Evolutionary conservation across 2,888 invertebrate species (phyloP).

Genomic region (Mystacides longicornis): DNA sequence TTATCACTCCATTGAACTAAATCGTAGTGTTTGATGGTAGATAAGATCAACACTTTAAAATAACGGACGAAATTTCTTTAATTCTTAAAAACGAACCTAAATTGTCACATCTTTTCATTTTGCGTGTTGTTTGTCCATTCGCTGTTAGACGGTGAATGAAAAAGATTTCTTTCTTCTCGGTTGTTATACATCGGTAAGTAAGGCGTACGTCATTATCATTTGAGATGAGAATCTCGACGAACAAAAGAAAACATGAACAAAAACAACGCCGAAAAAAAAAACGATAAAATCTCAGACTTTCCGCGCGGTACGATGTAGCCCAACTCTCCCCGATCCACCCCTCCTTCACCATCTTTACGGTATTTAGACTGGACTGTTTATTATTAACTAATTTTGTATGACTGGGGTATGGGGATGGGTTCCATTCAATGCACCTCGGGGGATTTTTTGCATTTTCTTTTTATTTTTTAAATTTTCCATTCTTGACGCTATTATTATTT

Average conservation of each 20-base stretch:
- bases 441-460: not conserved
- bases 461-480: not conserved
- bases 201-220: not conserved
- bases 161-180: too few species aligned
- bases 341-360: not conserved
- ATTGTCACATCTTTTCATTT: too few species aligned
- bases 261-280: not conserved
- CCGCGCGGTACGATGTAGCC: not conserved
- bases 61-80: too few species aligned
- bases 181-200: too few species aligned
- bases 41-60: too few species aligned
- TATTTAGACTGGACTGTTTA: not conserved
- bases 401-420: not conserved
- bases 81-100: too few species aligned
- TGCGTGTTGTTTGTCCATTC: too few species aligned
- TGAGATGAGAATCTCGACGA: not conserved
- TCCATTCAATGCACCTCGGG: not conserved
- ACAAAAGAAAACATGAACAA: not conserved
- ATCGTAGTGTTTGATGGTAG: too few species aligned
- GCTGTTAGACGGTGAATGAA: too few species aligned
- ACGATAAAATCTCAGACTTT: slow-evolving; percentile 1
- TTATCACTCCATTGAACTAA: too few species aligned
- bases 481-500: not conserved
- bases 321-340: not conserved
- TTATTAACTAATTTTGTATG: not conserved